A percentile compares a stretch with the other conserved stretches of the same genome.
Evolutionary conservation across 2,113 vertebrate species (phyloP).

Genomic region (Eurypyga helias): DNA sequence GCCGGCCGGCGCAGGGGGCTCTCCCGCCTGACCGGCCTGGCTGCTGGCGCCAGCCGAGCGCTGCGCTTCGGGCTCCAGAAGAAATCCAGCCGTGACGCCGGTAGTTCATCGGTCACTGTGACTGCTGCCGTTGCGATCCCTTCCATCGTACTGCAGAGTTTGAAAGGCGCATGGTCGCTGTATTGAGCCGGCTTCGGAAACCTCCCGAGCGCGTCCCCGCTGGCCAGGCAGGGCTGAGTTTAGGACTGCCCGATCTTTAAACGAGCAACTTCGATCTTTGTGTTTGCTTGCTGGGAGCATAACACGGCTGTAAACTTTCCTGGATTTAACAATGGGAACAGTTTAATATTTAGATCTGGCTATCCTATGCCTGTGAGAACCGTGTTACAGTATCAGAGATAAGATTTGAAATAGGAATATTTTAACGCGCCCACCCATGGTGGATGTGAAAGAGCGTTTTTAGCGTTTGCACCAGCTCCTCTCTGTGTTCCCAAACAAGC

Average conservation of each 20-base stretch:
- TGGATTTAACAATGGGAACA: neutral
- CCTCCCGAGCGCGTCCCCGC: neutral
- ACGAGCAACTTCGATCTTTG: accelerated
- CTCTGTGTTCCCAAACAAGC: neutral
- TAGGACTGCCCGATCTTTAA: neutral
- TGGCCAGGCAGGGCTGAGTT: neutral
- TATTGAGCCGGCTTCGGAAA: neutral
- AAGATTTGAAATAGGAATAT: neutral
- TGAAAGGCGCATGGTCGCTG: accelerated
- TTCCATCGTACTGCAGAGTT: neutral
- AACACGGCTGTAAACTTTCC: neutral
- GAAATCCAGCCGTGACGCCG: neutral
- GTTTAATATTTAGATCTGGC: neutral
- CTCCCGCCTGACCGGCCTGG: no score
- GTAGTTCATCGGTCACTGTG: neutral
- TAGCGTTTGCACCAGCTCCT: neutral
- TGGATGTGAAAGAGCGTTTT: no score
- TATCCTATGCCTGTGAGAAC: neutral
- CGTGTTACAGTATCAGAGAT: neutral
- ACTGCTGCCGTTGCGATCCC: neutral
- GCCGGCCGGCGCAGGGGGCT: no score
- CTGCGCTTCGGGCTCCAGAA: no score
- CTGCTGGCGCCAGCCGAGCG: neutral
- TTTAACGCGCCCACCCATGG: neutral
- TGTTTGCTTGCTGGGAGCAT: neutral